Percentiles rank a stretch among this genome's conserved stretches.
Evolutionary conservation across 2,113 vertebrate species (phyloP).

Genomic region (Casuarius casuarius): DNA sequence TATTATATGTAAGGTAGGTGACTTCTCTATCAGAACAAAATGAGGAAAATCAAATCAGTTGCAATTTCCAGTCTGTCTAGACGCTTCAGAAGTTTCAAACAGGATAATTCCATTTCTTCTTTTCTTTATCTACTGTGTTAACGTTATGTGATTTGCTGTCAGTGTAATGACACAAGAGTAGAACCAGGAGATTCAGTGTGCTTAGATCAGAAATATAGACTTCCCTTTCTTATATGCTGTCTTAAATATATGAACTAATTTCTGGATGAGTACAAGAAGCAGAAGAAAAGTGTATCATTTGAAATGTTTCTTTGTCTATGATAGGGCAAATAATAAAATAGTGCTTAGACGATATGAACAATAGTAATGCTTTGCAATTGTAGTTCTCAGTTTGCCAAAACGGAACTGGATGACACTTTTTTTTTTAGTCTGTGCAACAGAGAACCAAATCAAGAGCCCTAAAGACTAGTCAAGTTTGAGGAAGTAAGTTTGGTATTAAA

Average conservation of each 20-base stretch:
- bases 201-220: not conserved
- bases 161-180: not conserved
- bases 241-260: not conserved
- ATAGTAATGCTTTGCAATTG: not conserved
- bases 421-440: not conserved
- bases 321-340: not conserved
- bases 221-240: accelerated
- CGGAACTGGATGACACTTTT: not conserved
- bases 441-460: not conserved
- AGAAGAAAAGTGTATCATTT: not conserved
- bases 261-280: not conserved
- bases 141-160: not conserved
- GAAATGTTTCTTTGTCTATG: not conserved
- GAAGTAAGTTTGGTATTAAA: not conserved
- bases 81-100: not conserved
- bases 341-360: not conserved
- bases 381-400: not conserved
- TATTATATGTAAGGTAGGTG: not conserved
- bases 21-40: not conserved
- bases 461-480: not conserved
- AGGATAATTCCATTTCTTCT: slow-evolving; percentile 7
- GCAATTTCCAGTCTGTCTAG: slow-evolving; percentile 16
- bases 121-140: not conserved
- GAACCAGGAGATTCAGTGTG: not conserved
- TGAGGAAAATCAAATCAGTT: not conserved